Evolutionary conservation across 2,113 vertebrate genomes (phyloP).

Genomic region (Pontoporia blainvillei): DNA sequence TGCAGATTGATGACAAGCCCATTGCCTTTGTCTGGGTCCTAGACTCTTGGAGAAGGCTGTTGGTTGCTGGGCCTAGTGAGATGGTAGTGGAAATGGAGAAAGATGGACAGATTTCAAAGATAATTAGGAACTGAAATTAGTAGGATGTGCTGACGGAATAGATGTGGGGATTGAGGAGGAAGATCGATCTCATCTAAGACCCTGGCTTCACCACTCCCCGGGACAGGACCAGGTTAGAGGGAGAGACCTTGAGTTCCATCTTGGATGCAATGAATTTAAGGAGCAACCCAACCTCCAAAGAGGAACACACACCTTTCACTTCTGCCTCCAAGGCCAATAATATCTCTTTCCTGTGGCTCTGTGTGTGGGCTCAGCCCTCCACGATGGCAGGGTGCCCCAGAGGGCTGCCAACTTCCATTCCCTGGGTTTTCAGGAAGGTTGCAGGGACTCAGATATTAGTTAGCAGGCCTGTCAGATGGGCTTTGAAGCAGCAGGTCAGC

Average conservation of each 20-base stretch:
- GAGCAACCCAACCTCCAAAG: not conserved
- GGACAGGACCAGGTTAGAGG: not conserved
- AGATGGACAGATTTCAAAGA: not conserved
- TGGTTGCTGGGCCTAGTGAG: not conserved
- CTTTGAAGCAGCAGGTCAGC: conserved; percentile 53
- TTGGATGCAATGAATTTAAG: not conserved
- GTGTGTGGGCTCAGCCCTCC: not conserved
- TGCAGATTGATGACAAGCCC: not conserved
- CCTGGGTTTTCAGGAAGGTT: not conserved
- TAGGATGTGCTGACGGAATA: not conserved
- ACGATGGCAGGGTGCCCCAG: not conserved
- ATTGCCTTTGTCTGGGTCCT: not conserved
- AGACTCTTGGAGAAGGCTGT: not conserved
- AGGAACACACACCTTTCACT: not conserved
- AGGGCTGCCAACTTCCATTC: not conserved
- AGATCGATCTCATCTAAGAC: not conserved
- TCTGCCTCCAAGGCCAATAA: not conserved
- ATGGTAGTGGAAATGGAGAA: not conserved
- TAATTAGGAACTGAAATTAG: not conserved
- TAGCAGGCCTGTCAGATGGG: not conserved
- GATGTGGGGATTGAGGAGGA: not conserved
- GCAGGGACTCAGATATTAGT: not conserved
- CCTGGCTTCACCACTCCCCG: not conserved
- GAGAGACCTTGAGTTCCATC: not conserved
- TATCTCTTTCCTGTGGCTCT: not conserved